A percentile compares a stretch with the other conserved stretches of the same genome.
phyloP scores from a whole-genome alignment of 1,140 invertebrate genomes.

The Brachionus asplanchnoidis region DNA sequence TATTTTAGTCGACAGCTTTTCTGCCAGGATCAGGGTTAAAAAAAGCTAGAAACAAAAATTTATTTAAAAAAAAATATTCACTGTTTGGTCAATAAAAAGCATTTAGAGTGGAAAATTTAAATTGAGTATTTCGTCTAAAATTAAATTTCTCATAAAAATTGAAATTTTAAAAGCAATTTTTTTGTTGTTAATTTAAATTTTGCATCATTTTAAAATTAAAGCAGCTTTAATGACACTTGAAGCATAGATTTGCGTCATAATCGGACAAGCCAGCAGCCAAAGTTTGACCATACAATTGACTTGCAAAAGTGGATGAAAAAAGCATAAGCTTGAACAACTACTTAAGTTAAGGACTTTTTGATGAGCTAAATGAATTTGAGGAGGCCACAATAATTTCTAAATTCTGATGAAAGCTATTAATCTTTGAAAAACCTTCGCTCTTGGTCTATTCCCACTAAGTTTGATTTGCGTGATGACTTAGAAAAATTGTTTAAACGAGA shows the following conservation, averaged over 20 bases:
- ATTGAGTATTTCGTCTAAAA: background rate
- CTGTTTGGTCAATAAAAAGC: background rate
- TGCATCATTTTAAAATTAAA: background rate
- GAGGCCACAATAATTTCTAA: background rate
- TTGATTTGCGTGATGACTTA: conserved; percentile 10
- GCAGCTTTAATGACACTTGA: background rate
- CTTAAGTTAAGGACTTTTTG: background rate
- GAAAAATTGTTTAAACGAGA: background rate
- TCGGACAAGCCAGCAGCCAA: background rate
- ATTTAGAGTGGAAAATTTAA: background rate
- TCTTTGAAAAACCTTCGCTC: background rate
- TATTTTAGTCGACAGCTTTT: too few species aligned
- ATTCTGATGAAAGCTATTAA: conserved; percentile 1
- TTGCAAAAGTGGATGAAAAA: background rate
- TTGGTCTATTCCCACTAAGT: background rate
- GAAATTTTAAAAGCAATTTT: background rate
- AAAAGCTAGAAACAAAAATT: too few species aligned
- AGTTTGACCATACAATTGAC: background rate
- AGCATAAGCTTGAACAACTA: too few species aligned
- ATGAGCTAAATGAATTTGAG: background rate
- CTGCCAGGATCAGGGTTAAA: too few species aligned
- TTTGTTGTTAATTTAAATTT: background rate
- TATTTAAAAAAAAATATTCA: too few species aligned
- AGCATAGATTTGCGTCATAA: background rate
- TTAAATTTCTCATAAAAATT: background rate